phyloP scores from a whole-genome alignment of 2,888 invertebrate species.

The Lordiphosa andalusiaca region DNA sequence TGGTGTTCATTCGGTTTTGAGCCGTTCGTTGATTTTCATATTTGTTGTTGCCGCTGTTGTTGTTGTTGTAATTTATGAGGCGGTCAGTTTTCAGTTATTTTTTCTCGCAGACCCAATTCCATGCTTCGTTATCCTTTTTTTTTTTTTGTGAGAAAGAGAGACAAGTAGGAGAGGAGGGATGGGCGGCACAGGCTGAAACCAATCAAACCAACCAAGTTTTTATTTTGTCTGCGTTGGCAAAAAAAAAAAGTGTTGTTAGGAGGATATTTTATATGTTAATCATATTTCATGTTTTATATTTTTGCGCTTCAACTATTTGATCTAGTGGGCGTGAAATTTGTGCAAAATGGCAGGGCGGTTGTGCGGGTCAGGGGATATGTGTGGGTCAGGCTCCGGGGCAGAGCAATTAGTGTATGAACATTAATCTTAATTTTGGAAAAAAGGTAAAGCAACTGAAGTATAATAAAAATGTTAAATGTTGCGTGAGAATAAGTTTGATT shows the following conservation, averaged over 20 bases:
- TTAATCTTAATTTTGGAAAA: too few species aligned
- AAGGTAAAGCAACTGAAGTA: too few species aligned
- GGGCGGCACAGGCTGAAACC: conserved; percentile 34
- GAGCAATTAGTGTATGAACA: too few species aligned
- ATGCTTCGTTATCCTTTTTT: conserved; percentile 68
- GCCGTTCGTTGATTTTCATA: conserved; percentile 51
- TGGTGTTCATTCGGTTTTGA: conserved; percentile 55
- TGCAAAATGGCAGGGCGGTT: too few species aligned
- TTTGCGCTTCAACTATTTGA: too few species aligned
- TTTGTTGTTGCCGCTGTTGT: conserved; percentile 31
- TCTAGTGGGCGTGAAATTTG: too few species aligned
- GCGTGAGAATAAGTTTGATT: too few species aligned
- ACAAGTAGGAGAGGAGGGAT: too few species aligned
- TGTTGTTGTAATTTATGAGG: conserved; percentile 66
- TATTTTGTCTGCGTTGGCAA: conserved; percentile 43
- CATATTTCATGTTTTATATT: conserved; percentile 65
- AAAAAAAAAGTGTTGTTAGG: conserved; percentile 21
- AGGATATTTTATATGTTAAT: conserved; percentile 60
- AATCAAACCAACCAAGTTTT: conserved; percentile 52
- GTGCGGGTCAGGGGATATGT: too few species aligned
- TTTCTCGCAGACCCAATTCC: conserved; percentile 25
- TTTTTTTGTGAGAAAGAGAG: conserved; percentile 8
- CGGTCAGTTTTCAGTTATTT: conserved; percentile 58
- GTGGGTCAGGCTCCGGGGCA: too few species aligned
- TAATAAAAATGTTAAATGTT: too few species aligned